A percentile compares a stretch with the other conserved stretches of the same genome.
Conservation (phyloP, 2,113 vertebrate species). For the Phylloscopus whistleri region DNA sequence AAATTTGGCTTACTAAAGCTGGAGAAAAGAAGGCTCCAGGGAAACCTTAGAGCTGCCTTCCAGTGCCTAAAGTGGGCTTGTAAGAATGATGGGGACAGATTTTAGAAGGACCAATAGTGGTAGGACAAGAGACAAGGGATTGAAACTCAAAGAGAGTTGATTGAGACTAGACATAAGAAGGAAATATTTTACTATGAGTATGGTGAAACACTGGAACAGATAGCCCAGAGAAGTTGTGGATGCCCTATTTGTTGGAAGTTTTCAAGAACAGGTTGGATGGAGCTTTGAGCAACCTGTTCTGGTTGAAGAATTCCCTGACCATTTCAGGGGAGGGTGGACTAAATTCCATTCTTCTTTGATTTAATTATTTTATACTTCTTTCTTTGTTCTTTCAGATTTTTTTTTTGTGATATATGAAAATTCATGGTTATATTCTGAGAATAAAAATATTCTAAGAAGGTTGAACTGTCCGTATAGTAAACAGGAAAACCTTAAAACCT, state of each 20-base stretch:
- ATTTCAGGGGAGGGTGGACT: background rate
- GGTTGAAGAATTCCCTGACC: background rate
- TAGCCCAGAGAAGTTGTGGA: background rate
- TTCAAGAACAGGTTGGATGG: background rate
- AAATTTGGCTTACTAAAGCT: background rate
- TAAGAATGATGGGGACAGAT: background rate
- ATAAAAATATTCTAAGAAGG: background rate
- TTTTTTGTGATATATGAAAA: background rate
- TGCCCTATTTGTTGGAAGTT: background rate
- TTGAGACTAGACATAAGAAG: background rate
- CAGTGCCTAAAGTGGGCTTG: background rate
- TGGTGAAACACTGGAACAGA: background rate
- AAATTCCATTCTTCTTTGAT: background rate
- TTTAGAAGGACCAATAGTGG: fast-evolving
- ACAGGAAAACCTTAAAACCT: background rate
- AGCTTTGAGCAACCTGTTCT: background rate
- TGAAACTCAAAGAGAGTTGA: background rate
- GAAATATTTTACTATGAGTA: background rate
- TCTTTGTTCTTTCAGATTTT: background rate
- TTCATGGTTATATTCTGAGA: background rate
- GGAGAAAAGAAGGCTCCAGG: background rate
- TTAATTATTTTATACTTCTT: background rate
- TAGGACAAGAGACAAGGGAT: background rate
- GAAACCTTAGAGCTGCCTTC: background rate
- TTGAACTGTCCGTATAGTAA: background rate